phyloP scores from a whole-genome alignment of 1,140 invertebrate genomes.

The Ericerus pela region DNA sequence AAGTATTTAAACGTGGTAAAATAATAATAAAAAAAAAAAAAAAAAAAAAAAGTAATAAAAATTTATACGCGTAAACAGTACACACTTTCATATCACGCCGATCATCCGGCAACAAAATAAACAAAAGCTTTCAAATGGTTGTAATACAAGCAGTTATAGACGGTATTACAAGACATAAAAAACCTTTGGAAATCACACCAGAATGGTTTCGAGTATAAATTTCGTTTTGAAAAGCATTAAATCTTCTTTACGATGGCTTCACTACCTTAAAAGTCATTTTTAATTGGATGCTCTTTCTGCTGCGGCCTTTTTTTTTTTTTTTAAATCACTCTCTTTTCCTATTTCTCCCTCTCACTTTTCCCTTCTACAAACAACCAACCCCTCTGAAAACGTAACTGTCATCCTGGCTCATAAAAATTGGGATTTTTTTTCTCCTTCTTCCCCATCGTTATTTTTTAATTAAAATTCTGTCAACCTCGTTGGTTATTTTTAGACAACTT shows the following conservation, averaged over 20 bases:
- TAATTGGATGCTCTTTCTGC: slow-evolving; percentile 1
- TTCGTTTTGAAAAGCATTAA: slow-evolving; percentile 6
- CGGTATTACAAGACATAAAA: slow-evolving; percentile 1
- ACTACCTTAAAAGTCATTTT: slow-evolving; percentile 12
- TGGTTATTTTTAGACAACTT: slow-evolving; percentile 6
- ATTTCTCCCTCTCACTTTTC: too few species aligned
- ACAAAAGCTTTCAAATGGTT: background rate
- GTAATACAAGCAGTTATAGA: background rate
- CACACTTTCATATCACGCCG: too few species aligned
- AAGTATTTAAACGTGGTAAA: too few species aligned
- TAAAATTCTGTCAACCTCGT: slow-evolving; percentile 12
- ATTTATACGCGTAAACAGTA: too few species aligned
- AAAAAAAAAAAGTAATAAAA: too few species aligned
- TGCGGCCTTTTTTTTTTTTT: too few species aligned
- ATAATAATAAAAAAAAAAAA: too few species aligned
- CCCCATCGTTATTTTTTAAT: background rate
- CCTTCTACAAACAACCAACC: background rate
- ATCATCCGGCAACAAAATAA: too few species aligned
- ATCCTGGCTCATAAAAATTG: background rate
- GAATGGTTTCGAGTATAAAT: slow-evolving; percentile 3
- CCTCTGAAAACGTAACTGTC: slow-evolving; percentile 6
- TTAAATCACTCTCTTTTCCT: too few species aligned
- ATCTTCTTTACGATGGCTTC: slow-evolving; percentile 7
- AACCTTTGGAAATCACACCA: slow-evolving; percentile 10
- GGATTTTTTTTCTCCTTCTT: background rate